phyloP scores from a whole-genome alignment of 2,797 vertebrate genomes.

The Mormyrops boulengeri region DNA sequence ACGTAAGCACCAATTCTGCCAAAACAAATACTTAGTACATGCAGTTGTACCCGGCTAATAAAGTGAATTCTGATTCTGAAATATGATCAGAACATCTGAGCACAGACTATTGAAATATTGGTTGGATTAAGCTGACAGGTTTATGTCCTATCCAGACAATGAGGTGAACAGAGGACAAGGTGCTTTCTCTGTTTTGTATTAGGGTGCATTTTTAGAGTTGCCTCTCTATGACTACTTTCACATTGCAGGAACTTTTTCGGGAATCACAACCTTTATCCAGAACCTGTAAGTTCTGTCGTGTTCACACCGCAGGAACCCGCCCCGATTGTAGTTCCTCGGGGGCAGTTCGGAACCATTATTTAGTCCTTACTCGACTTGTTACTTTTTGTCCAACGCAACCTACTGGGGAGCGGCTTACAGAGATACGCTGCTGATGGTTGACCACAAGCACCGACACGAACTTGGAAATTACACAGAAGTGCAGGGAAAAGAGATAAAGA shows the following conservation, averaged over 20 bases:
- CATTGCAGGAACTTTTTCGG: neutral
- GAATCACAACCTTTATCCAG: neutral
- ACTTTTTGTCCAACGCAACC: too few relatives aligned
- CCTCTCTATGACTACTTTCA: neutral
- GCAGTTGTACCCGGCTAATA: too few relatives aligned
- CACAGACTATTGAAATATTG: neutral
- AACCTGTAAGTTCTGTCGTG: neutral
- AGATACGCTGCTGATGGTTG: neutral
- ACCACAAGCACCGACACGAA: neutral
- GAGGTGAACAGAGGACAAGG: neutral
- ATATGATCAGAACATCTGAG: too few relatives aligned
- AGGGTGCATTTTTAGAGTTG: neutral
- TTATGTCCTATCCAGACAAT: neutral
- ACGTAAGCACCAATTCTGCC: too few relatives aligned
- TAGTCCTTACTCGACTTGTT: too few relatives aligned
- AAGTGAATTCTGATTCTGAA: too few relatives aligned
- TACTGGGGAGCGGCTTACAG: neutral
- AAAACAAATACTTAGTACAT: too few relatives aligned
- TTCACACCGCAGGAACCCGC: too few relatives aligned
- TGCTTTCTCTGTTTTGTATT: neutral
- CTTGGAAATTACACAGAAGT: neutral
- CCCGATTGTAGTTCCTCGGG: too few relatives aligned
- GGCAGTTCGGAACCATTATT: too few relatives aligned
- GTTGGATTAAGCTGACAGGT: neutral
- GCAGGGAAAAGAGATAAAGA: too few relatives aligned